Base-by-base conservation (phyloP, 1,140 invertebrate genomes). In the Drosophila navojoa region DNA sequence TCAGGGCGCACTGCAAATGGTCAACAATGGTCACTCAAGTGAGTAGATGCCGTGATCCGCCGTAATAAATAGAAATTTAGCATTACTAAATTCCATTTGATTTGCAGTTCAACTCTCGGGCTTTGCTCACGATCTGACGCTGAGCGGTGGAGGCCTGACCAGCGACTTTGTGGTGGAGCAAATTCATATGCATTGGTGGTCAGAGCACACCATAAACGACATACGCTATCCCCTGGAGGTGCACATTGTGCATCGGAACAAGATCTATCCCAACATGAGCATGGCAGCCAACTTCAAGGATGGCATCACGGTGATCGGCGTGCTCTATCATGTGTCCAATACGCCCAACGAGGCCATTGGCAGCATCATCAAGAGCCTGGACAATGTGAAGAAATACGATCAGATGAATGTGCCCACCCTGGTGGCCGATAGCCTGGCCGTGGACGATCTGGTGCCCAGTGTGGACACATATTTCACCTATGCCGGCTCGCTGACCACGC, bases 121-220 rank as follows among this genome's bases (percentile, higher is more conserved):
- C 49, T 80, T 91, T 45, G 60, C 91, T 16, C 55, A 77, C 11
- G 84, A 92, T 13, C 77, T 93, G 49, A 90, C 82, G 11, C 58
- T 94, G 3, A 91, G 78, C 16, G 94, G 94, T n/a, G 93, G 93
- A n/a, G 86, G 94, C 25, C 81, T 93, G 11, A 90, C 91, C 6
- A 79, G 80, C 3, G 92, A 92, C 2, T 96, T 94, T 81, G 80
- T 93, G 9, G 92, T 96, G 47, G 93, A 95, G 35, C 95, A 96
- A 81, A 93, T 97, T 25, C 96, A 97, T 80, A 94, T 97, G 77
- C 96, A 97, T 81, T 97, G 96, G 95, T 93, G 94, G 55, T 95
- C 95, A 0, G 96, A 97, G 85, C 96, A 97, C 82, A 95, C 94
- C 0, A 93, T 97, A 40, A 93, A 91, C n/a, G 74, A 79, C n/a